Conservation (phyloP, 2,888 invertebrate species). For the Euphydryas editha region DNA sequence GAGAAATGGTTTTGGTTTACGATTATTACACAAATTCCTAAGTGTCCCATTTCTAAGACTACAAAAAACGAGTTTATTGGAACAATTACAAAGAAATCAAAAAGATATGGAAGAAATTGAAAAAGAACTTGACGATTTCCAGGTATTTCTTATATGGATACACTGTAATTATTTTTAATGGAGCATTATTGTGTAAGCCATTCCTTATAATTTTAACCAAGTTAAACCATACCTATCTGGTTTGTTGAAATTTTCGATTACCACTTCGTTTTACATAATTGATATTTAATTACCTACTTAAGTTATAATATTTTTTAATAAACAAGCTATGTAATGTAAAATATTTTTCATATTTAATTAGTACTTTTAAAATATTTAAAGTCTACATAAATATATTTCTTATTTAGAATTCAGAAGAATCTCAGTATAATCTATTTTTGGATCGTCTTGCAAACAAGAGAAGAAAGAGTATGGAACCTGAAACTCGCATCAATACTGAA, state of each 20-base stretch:
- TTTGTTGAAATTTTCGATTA: too few species aligned
- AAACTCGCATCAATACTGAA: conserved; percentile 61
- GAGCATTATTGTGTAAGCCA: neutral
- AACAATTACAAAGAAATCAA: conserved; percentile 93
- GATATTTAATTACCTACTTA: too few species aligned
- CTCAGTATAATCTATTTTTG: conserved; percentile 89
- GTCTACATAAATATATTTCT: neutral
- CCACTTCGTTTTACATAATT: too few species aligned
- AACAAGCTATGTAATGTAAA: too few species aligned
- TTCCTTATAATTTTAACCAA: too few species aligned
- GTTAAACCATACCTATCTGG: too few species aligned
- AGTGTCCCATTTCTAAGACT: conserved; percentile 96
- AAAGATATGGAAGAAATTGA: conserved; percentile 90
- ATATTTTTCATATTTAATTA: too few species aligned
- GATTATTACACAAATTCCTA: conserved; percentile 96
- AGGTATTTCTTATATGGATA: conserved; percentile 64
- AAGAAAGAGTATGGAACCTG: conserved; percentile 86
- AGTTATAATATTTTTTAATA: too few species aligned
- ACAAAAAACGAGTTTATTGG: conserved; percentile 92
- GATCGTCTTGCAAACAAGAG: conserved; percentile 90
- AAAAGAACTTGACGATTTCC: conserved; percentile 89
- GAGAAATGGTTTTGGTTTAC: conserved; percentile 97
- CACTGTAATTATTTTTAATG: neutral
- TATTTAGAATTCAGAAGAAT: conserved; percentile 86
- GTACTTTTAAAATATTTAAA: too few species aligned